Percentiles rank a stretch among this genome's conserved stretches.
phyloP scores from a whole-genome alignment of 2,888 invertebrate species.

The Mamestra brassicae region DNA sequence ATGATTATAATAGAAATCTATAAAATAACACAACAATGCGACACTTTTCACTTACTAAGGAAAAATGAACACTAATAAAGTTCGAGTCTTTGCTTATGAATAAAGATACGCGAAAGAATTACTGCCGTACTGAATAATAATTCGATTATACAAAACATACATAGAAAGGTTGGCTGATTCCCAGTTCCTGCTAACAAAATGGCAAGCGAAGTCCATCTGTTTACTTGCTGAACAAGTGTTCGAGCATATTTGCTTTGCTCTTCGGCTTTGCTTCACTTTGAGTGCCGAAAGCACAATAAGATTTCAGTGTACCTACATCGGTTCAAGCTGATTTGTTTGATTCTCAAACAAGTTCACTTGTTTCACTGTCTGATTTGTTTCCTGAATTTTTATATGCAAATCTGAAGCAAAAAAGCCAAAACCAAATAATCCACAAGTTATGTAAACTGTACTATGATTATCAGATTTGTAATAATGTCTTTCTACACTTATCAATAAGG shows the following conservation, averaged over 20 bases:
- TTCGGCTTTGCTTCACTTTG: constrained; percentile 19
- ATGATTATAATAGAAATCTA: constrained; percentile 45
- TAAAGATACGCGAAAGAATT: constrained; percentile 18
- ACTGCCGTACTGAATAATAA: constrained; percentile 20
- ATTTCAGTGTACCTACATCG: constrained; percentile 32
- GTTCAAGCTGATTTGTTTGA: constrained; percentile 40
- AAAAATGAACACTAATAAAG: constrained; percentile 7
- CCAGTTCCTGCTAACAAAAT: constrained; percentile 35
- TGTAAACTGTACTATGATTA: constrained; percentile 45
- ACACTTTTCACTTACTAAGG: constrained; percentile 13
- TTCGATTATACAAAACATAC: constrained; percentile 15
- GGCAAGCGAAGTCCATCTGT: constrained; percentile 32
- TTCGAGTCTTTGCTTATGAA: constrained; percentile 18
- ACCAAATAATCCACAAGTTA: constrained; percentile 35
- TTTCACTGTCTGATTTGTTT: constrained; percentile 42
- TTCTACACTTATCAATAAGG: constrained; percentile 56
- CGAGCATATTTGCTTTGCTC: constrained; percentile 46
- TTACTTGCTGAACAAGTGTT: constrained; percentile 40
- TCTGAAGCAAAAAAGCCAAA: constrained; percentile 9
- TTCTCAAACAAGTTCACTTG: constrained; percentile 38
- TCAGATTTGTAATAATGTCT: constrained; percentile 57
- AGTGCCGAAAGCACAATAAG: constrained; percentile 35
- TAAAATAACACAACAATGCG: constrained; percentile 19
- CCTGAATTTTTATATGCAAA: constrained; percentile 22
- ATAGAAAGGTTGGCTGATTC: constrained; percentile 5